These are phyloP conservation scores for Steatocranus sp. DNA, from an alignment of 2,797 vertebrate species.

Conservation along the genomic window DNA sequence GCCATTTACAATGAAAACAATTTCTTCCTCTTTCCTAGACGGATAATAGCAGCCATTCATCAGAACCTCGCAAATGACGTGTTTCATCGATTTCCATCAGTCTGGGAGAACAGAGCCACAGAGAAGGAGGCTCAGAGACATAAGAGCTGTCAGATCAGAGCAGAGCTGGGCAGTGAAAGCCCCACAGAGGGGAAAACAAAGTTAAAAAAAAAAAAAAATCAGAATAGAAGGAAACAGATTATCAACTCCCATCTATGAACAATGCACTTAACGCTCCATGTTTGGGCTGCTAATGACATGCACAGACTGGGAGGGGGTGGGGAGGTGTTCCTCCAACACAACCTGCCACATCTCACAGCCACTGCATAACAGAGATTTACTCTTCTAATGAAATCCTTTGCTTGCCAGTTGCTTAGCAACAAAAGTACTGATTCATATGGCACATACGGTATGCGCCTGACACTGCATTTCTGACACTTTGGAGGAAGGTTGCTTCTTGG, in stretches of 20 bases:
- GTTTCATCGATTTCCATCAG: constrained; percentile 43
- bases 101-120: not conserved
- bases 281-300: constrained; percentile 62
- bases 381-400: constrained; percentile 70
- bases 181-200: not conserved
- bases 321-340: constrained; percentile 53
- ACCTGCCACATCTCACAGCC: constrained; percentile 61
- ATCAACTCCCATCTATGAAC: constrained; percentile 51
- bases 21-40: constrained; percentile 17
- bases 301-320: constrained; percentile 37
- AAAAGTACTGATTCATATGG: constrained; percentile 68
- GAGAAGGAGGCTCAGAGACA: constrained; percentile 9
- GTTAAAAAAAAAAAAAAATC: not conserved
- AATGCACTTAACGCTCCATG: constrained; percentile 39
- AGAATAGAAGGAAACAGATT: constrained; percentile 46
- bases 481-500: constrained; percentile 47
- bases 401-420: constrained; percentile 79
- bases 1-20: constrained; percentile 16
- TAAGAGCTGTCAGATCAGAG: constrained; percentile 18
- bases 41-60: constrained; percentile 55
- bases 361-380: constrained; percentile 70
- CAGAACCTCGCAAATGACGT: constrained; percentile 16
- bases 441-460: constrained; percentile 60
- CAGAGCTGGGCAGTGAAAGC: constrained; percentile 5
- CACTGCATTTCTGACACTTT: constrained; percentile 66